These are phyloP conservation scores for Dinocampus coccinellae DNA, from an alignment of 2,888 invertebrate species.

Conservation along the genomic window DNA sequence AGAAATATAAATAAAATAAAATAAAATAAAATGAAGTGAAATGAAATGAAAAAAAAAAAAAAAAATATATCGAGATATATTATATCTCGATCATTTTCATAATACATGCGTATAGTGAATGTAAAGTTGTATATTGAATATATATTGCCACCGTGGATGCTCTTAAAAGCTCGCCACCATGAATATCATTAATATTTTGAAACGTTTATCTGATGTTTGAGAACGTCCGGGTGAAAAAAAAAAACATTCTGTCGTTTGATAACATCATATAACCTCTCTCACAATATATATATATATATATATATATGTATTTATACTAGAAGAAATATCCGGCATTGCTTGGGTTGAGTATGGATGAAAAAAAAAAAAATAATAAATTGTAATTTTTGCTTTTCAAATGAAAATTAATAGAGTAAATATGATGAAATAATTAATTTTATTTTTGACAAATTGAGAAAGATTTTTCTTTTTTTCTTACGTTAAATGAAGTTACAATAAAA, in stretches of 20 bases:
- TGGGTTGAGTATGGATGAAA: too few species aligned
- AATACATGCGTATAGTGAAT: background rate
- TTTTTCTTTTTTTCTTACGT: too few species aligned
- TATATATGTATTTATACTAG: background rate
- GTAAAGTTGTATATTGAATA: background rate
- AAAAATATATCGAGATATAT: background rate
- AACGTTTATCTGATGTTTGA: conserved; percentile 20
- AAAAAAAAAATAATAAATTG: too few species aligned
- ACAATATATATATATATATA: background rate
- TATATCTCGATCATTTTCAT: too few species aligned
- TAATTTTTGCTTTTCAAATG: too few species aligned
- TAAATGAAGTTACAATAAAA: too few species aligned
- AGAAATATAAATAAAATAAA: too few species aligned
- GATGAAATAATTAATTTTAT: too few species aligned
- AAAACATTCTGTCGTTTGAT: conserved; percentile 26
- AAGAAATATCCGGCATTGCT: too few species aligned
- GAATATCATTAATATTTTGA: conserved; percentile 33
- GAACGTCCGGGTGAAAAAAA: conserved; percentile 13
- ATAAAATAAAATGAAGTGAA: background rate
- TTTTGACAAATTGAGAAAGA: too few species aligned
- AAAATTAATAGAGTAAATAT: too few species aligned
- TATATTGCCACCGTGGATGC: conserved; percentile 8
- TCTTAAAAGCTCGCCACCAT: conserved; percentile 4
- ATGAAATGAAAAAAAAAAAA: background rate
- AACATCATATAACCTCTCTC: conserved; percentile 1